These are phyloP conservation scores for Isoperla grammatica DNA, from an alignment of 2,888 invertebrate genomes.

Conservation along the genomic window DNA sequence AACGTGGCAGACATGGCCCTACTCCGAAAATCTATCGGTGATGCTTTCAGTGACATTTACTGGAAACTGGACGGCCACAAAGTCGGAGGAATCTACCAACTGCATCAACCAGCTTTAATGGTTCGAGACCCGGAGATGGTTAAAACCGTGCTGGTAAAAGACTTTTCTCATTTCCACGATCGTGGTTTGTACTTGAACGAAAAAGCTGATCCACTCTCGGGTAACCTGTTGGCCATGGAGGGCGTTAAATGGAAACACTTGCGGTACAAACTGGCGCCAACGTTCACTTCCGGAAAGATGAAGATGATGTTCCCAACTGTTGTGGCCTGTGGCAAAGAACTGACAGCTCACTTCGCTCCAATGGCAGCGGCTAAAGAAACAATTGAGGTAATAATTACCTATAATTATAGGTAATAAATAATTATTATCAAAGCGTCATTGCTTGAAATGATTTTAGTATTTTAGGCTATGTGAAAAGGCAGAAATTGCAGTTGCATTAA, in stretches of 20 bases:
- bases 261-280: slow-evolving; percentile 57
- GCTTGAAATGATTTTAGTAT: no score
- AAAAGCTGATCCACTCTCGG: slow-evolving; percentile 54
- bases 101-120: slow-evolving; percentile 51
- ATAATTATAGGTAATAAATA: no score
- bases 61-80: slow-evolving; percentile 34
- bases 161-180: slow-evolving; percentile 61
- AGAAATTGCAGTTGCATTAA: no score
- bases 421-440: no score
- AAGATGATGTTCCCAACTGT: slow-evolving; percentile 59
- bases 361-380: slow-evolving; percentile 38
- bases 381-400: slow-evolving; percentile 36
- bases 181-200: slow-evolving; percentile 59
- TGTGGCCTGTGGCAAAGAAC: slow-evolving; percentile 50
- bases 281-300: slow-evolving; percentile 61
- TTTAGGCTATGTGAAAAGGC: no score
- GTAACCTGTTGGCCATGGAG: slow-evolving; percentile 53
- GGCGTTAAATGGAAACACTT: slow-evolving; percentile 58
- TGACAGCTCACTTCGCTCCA: slow-evolving; percentile 45
- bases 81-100: slow-evolving; percentile 18
- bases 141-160: slow-evolving; percentile 51
- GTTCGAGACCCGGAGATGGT: slow-evolving; percentile 58
- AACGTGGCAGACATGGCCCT: slow-evolving; percentile 52
- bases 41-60: slow-evolving; percentile 56
- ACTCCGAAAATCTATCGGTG: slow-evolving; percentile 53